Evolutionary conservation across 2,888 invertebrate genomes (phyloP).

Genomic region (Caenorhabditis panamensis): DNA sequence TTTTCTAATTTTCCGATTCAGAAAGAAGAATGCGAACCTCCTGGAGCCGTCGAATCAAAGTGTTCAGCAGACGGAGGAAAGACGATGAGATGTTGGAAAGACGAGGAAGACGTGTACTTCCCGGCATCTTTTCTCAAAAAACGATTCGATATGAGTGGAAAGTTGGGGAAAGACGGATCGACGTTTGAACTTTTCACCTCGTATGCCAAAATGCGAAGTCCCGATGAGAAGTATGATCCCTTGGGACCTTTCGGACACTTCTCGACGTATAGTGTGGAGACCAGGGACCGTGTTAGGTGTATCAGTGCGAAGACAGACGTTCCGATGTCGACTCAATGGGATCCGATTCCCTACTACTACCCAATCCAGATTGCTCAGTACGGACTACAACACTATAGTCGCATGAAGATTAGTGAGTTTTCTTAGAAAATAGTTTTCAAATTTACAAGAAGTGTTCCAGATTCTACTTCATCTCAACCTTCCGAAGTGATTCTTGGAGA

Average conservation of each 20-base stretch:
- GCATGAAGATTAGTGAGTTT: conserved; percentile 82
- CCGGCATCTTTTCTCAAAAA: conserved; percentile 74
- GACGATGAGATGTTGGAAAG: conserved; percentile 69
- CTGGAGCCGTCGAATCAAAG: conserved; percentile 34
- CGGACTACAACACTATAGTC: conserved; percentile 96
- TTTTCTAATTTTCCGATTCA: too few species aligned
- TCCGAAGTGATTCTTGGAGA: conserved; percentile 44
- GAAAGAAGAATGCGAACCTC: conserved; percentile 37
- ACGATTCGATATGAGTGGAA: conserved; percentile 75
- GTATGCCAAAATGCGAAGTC: conserved; percentile 73
- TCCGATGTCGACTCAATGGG: conserved; percentile 97
- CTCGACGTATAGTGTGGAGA: conserved; percentile 97
- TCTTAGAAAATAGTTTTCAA: not conserved
- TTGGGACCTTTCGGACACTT: conserved; percentile 95
- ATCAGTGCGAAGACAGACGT: conserved; percentile 92
- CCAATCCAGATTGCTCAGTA: conserved; percentile 99
- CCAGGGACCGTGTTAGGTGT: conserved; percentile 94
- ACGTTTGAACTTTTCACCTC: conserved; percentile 77
- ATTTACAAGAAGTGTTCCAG: not conserved
- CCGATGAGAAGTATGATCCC: conserved; percentile 86
- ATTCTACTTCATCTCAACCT: conserved; percentile 5
- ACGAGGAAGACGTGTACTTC: conserved; percentile 74
- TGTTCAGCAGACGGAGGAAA: conserved; percentile 60
- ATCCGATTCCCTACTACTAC: conserved; percentile 94
- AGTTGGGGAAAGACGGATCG: conserved; percentile 59